These are phyloP conservation scores for Psammodynastes pulverulentus DNA, from an alignment of 2,113 vertebrate genomes.

Conservation along the genomic window DNA sequence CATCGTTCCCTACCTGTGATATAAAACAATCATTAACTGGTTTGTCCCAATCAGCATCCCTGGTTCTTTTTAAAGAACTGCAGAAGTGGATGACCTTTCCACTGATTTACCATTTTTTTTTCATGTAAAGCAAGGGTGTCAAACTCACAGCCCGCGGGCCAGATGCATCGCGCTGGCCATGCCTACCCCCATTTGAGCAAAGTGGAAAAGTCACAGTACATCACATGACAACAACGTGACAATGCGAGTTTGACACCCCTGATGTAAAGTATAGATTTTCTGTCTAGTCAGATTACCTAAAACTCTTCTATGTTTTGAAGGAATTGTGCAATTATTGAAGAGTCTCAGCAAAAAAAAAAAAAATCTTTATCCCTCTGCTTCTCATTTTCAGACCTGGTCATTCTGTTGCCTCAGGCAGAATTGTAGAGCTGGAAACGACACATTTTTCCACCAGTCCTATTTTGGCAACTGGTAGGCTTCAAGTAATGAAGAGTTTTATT, in stretches of 20 bases:
- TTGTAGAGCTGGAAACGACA: background rate
- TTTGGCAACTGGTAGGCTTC: background rate
- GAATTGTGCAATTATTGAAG: background rate
- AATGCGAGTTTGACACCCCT: no score
- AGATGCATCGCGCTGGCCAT: no score
- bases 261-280: background rate
- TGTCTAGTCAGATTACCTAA: background rate
- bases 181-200: no score
- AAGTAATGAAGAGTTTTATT: background rate
- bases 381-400: background rate
- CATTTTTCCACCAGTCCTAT: background rate
- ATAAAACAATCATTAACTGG: background rate
- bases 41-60: no score
- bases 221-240: no score
- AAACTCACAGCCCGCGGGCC: no score
- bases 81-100: background rate
- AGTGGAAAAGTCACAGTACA: no score
- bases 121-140: background rate
- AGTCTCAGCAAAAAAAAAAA: background rate
- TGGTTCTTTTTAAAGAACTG: background rate
- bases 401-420: background rate
- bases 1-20: no score
- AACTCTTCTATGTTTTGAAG: background rate
- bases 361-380: background rate
- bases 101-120: background rate